These are phyloP conservation scores for Picus viridis DNA, from an alignment of 2,797 vertebrate species.

Conservation along the genomic window DNA sequence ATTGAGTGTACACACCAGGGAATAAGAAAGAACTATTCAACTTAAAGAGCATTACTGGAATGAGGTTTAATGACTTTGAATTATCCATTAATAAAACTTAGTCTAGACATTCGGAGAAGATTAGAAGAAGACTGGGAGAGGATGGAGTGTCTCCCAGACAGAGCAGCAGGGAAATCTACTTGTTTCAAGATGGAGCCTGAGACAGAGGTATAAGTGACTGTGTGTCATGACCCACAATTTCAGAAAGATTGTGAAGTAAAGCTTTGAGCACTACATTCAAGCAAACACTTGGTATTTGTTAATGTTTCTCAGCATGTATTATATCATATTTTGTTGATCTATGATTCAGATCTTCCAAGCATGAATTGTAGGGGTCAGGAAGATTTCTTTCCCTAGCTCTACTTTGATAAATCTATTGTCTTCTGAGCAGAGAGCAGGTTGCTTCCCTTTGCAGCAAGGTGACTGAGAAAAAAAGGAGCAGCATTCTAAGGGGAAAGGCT, in stretches of 20 bases:
- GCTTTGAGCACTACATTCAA: background rate
- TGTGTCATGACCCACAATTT: background rate
- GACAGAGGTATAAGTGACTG: background rate
- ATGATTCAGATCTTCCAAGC: background rate
- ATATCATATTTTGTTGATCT: background rate
- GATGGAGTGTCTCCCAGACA: background rate
- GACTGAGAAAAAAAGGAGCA: background rate
- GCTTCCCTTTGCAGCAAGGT: background rate
- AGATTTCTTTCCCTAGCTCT: background rate
- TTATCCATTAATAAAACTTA: conserved; percentile 28
- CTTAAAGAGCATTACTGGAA: conserved; percentile 40
- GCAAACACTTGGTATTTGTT: fast-evolving
- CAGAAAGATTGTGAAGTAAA: background rate
- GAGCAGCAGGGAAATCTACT: background rate
- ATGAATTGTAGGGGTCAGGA: background rate
- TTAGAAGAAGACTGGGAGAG: conserved; percentile 23
- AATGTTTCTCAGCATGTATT: background rate
- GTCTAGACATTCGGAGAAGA: conserved; percentile 55
- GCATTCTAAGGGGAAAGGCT: background rate
- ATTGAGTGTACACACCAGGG: background rate
- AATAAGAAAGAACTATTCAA: background rate
- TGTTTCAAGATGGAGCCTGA: background rate
- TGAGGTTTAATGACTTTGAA: conserved; percentile 38
- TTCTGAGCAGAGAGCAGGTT: background rate
- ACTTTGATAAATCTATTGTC: background rate